These are phyloP conservation scores for Diphyllodes magnificus DNA, from an alignment of 2,113 vertebrate species.

Conservation along the genomic window DNA sequence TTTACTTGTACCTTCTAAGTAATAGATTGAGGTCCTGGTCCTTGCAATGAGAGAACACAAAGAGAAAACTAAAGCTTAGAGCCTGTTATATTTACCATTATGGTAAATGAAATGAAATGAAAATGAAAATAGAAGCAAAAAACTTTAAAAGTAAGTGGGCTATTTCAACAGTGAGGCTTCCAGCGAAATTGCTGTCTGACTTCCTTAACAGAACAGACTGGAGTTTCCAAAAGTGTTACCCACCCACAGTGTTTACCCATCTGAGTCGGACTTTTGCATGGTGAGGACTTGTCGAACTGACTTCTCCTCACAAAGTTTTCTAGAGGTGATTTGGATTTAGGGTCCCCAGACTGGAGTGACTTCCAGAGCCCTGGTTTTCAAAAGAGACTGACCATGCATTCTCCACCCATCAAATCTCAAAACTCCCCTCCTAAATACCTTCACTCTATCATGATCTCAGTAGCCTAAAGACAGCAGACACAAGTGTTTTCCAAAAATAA, in stretches of 20 bases:
- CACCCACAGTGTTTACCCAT: not conserved
- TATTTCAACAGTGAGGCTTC: not conserved
- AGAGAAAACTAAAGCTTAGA: not conserved
- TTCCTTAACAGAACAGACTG: not conserved
- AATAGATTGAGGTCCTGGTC: not conserved
- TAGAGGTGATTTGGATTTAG: not conserved
- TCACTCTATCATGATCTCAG: not conserved
- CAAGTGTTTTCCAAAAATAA: constrained; percentile 29
- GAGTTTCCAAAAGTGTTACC: not conserved
- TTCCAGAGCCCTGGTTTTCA: not conserved
- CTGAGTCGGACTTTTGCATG: not conserved
- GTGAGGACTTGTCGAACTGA: not conserved
- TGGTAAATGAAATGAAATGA: not conserved
- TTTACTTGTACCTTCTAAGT: not conserved
- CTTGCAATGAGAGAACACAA: not conserved
- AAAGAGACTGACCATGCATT: not conserved
- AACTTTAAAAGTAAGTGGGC: not conserved
- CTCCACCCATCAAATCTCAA: not conserved
- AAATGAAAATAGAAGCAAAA: not conserved
- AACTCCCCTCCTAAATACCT: not conserved
- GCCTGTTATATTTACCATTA: not conserved
- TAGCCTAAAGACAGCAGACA: not conserved
- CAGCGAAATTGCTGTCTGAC: not conserved
- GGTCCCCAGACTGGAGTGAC: not conserved
- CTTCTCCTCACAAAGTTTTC: not conserved